Evolutionary conservation across 30 jellyfish, hydroid and myxozoan species (phyloP), one percentile per base, ranked within the genome.

Genomic region (Chrysaora quinquecirrha): DNA sequence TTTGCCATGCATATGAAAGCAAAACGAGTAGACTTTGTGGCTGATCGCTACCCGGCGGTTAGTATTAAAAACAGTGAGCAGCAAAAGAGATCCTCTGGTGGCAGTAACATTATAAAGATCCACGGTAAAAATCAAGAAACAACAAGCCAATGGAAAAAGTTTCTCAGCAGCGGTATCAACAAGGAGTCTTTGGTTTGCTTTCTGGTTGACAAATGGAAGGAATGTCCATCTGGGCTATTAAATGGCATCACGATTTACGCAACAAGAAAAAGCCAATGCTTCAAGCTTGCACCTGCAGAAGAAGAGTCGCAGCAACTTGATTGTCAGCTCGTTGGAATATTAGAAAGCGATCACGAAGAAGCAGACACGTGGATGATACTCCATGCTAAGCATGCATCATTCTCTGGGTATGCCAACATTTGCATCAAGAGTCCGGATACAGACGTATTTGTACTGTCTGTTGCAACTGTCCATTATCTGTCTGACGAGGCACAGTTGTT

Each of bases 381-480:
- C 48, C 76, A 64, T 24, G 76, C 76, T 3, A 64, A 64, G 76
- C 76, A 64, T 24, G 76, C 76, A 2, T 7, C 76, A 27, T 14
- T 2, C n/a, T 27, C 48, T 25, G 72, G 33, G 23, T 64, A 27
- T 3, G 58, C 48, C 10, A 64, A 32, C 23, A 20, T 64, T 64
- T 14, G 10, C 52, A 32, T 64, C 52, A 10, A 29, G 19, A 27
- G 52, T 24, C 76, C 76, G 10, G 76, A 64, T 32, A 64, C 76
- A 14, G 76, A 64, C 23, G 58, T 24, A 27, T 64, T 64, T 24
- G 76, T 32, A 14, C 2, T 64, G 12, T 9, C 68, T 3, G 27
- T 52, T 52, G 27, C 12, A 3, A 19, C 68, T 52, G 12, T 9
- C 19, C 68, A 52, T 3, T 3, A 52, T 52, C 12, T 52, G 58